Percentiles rank a stretch among this genome's conserved stretches.
phyloP scores from a whole-genome alignment of 2,888 invertebrate genomes.

The Mesorhabditis belari region DNA sequence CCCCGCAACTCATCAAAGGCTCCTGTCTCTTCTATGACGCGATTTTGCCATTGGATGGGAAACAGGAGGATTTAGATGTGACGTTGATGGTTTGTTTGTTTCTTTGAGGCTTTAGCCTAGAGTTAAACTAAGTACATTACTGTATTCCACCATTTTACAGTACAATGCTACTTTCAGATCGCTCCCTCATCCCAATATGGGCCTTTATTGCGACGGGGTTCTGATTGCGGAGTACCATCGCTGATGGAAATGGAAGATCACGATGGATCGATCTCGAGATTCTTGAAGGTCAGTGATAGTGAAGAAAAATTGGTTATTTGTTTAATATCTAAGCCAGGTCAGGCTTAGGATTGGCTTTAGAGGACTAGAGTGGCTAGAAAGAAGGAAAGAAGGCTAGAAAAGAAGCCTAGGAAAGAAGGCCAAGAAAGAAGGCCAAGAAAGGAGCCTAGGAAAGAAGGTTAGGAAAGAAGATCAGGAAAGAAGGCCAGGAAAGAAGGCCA shows the following conservation, averaged over 20 bases:
- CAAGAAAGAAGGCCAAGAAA: too few species aligned
- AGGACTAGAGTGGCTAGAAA: too few species aligned
- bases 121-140: background rate
- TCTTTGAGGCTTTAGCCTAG: background rate
- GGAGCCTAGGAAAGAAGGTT: too few species aligned
- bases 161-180: conserved; percentile 14
- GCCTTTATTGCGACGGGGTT: conserved; percentile 35
- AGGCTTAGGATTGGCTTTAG: too few species aligned
- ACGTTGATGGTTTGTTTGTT: conserved; percentile 29
- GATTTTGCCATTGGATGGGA: conserved; percentile 20
- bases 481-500: too few species aligned
- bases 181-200: conserved; percentile 44
- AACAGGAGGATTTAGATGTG: conserved; percentile 25
- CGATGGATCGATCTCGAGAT: conserved; percentile 29
- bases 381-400: too few species aligned
- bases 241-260: conserved; percentile 43
- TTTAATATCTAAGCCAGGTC: too few species aligned
- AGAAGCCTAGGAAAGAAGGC: too few species aligned
- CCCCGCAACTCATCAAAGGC: conserved; percentile 35
- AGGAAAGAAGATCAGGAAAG: too few species aligned
- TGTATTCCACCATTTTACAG: background rate
- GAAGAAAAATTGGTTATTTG: too few species aligned
- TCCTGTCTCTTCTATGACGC: conserved; percentile 38
- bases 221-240: conserved; percentile 30
- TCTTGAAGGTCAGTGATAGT: conserved; percentile 34